phyloP scores from a whole-genome alignment of 2,113 vertebrate genomes.

The Stegostoma tigrinum region DNA sequence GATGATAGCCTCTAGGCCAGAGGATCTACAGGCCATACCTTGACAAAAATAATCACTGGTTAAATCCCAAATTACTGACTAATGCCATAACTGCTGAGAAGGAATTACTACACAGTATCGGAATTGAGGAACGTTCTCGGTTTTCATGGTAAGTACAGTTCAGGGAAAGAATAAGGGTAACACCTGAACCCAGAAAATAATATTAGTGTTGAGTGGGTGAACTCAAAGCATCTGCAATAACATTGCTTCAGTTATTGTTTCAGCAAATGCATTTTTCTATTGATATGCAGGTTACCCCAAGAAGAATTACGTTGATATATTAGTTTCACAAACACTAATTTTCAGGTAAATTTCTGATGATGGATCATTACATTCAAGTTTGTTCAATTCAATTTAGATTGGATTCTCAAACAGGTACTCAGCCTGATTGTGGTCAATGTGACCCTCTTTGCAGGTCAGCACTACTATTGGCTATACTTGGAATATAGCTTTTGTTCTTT shows the following conservation, averaged over 20 bases:
- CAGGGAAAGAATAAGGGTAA: background rate
- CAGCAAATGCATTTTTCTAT: background rate
- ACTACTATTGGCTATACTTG: background rate
- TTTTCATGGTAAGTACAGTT: background rate
- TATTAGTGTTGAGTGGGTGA: background rate
- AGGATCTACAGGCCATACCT: background rate
- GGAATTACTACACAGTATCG: background rate
- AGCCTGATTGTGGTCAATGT: background rate
- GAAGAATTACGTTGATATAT: background rate
- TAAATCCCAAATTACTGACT: background rate
- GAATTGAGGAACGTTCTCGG: background rate
- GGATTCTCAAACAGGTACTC: too few relatives aligned
- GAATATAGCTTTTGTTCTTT: background rate
- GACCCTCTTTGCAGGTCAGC: background rate
- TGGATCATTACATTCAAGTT: background rate
- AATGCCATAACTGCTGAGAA: background rate
- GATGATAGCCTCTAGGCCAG: background rate
- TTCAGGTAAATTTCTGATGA: background rate
- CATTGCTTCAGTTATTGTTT: background rate
- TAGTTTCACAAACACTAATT: background rate
- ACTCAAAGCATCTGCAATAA: background rate
- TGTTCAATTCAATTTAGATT: background rate
- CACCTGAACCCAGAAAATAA: background rate
- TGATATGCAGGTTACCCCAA: background rate
- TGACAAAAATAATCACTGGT: background rate